Evolutionary conservation across 1,140 invertebrate species (phyloP).

Genomic region (Pseudomyrmex flavicornis): DNA sequence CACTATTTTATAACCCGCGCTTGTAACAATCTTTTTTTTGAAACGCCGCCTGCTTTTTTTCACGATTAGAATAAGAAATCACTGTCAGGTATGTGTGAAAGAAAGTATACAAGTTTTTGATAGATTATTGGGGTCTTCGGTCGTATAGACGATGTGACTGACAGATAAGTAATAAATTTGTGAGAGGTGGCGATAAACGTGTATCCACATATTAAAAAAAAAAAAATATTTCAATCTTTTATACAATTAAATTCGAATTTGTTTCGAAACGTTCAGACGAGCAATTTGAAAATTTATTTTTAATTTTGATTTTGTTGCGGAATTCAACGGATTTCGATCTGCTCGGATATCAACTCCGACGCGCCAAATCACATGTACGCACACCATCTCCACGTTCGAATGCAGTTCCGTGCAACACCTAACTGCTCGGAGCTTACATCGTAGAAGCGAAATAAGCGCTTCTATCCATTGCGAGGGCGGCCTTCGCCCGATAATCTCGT

Average conservation of each 20-base stretch:
- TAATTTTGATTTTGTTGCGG: too few species aligned
- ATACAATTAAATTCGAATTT: too few species aligned
- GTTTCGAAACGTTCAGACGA: too few species aligned
- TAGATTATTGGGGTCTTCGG: background rate
- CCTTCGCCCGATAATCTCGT: constrained; percentile 39
- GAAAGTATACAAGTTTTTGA: background rate
- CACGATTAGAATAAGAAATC: constrained; percentile 16
- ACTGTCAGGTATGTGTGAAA: background rate
- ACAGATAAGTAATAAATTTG: background rate
- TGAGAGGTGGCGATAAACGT: too few species aligned
- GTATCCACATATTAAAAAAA: too few species aligned
- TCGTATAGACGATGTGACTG: background rate
- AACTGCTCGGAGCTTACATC: constrained; percentile 35
- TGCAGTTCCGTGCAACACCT: constrained; percentile 22
- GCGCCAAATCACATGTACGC: background rate
- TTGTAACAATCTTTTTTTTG: constrained; percentile 26
- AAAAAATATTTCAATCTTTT: too few species aligned
- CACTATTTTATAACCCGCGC: constrained; percentile 54
- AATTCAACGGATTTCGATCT: too few species aligned
- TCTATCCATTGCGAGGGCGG: constrained; percentile 22
- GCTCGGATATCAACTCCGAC: background rate
- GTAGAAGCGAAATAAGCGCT: constrained; percentile 48
- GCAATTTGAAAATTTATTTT: too few species aligned
- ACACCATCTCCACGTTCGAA: background rate
- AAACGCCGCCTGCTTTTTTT: constrained; percentile 16